Conservation (phyloP, 2,888 invertebrate species). For the Arctia plantaginis region DNA sequence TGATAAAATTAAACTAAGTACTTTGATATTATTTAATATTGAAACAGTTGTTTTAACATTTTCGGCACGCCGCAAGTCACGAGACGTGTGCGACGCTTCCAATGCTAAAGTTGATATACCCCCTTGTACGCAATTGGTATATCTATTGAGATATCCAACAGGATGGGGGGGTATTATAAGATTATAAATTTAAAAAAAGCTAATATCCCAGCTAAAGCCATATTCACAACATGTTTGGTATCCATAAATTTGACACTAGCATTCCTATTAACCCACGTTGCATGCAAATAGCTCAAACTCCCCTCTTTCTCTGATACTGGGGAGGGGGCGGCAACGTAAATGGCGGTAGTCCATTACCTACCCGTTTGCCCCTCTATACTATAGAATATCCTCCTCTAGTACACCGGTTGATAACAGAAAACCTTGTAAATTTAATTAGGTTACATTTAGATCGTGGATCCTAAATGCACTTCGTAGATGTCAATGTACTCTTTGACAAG, state of each 20-base stretch:
- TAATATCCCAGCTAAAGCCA: no score
- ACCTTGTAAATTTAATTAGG: neutral
- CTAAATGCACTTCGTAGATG: neutral
- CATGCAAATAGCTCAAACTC: no score
- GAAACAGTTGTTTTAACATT: constrained; percentile 62
- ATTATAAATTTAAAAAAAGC: neutral
- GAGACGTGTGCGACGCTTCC: constrained; percentile 66
- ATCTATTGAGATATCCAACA: constrained; percentile 69
- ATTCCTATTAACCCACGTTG: no score
- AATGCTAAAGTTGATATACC: constrained; percentile 67
- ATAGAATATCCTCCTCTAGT: neutral
- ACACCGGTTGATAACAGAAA: neutral
- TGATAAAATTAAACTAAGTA: no score
- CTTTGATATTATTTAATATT: no score
- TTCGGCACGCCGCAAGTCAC: constrained; percentile 69
- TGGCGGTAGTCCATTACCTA: no score
- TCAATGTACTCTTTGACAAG: constrained; percentile 4
- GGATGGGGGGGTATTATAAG: constrained; percentile 64
- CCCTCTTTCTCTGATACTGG: no score
- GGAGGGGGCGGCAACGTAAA: no score
- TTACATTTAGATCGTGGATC: neutral
- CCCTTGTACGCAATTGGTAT: constrained; percentile 74
- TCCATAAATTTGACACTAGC: no score
- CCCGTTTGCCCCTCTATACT: neutral
- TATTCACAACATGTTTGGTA: no score